Evolutionary conservation across 2,113 vertebrate species (phyloP), one percentile per base, ranked within the genome.

Genomic region (Actenoides lindsayi): DNA sequence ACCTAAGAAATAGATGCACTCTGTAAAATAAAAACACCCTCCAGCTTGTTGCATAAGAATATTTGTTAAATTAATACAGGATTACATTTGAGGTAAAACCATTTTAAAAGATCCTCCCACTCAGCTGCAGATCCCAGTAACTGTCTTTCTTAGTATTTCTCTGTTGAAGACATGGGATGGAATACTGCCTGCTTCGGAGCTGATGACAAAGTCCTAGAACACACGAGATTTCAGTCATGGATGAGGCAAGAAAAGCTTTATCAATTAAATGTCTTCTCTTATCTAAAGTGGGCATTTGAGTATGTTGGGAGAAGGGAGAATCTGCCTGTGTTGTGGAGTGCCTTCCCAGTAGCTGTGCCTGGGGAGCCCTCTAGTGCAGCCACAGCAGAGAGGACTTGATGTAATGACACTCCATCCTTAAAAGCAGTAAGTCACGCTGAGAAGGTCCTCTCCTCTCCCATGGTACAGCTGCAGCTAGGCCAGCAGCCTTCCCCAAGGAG

Each of bases 361-460:
- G 46, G 69, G 77, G 77, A 89, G 89, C 80, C 89, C 79, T 16
- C 87, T 68, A 78, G 94, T 5, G 77, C 69, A 94, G 39, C 60
- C 39, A 28, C 48, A 48, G 68, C 63, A 73, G n/a, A 14, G 42
- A 31, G n/a, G 27, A 28, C 8, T 16, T 5, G 10, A 25, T 59
- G 28, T 13, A 12, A 1, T 2, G 25, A 15, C 35, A 54, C 16
- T 15, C 6, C 1, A 2, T 53, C 35, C 78, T 30, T 6, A 51
- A 46, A 39, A 27, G 54, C 2, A 35, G 8, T 9, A 62, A 35
- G 16, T 35, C 20, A 1, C 2, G 9, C 50, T 68, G 65, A 46
- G 28, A 24, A 39, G 30, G 60, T 23, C 19, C 37, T 37, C 24
- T 23, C 19, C 37, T 41, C 24, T 79, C n/a, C 62, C 13, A 1